Conservation (phyloP, 2,888 invertebrate species). For the Sipha maydis region DNA sequence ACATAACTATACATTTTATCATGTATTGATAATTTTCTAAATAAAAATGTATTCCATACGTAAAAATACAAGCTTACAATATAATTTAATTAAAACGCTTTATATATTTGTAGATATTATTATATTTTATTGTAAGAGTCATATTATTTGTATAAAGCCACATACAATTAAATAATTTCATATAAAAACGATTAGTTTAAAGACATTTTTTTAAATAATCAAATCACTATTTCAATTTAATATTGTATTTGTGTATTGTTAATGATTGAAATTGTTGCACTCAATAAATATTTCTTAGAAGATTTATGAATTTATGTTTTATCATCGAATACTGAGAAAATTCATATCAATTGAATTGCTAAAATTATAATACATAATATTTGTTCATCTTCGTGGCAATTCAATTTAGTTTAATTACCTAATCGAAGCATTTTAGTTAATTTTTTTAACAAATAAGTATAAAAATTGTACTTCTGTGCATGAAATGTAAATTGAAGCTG, state of each 20-base stretch:
- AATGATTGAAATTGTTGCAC: background rate
- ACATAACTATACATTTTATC: too few species aligned
- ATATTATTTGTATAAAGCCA: background rate
- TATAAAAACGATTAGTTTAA: background rate
- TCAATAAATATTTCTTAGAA: slow-evolving; percentile 43
- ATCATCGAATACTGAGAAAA: slow-evolving; percentile 29
- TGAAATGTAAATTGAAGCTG: background rate
- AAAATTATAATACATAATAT: slow-evolving; percentile 15
- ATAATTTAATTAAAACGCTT: background rate
- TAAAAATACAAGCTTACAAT: background rate
- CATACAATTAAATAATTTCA: background rate
- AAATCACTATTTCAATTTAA: background rate
- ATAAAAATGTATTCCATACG: background rate
- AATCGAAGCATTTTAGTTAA: slow-evolving; percentile 8
- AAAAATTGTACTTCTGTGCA: background rate
- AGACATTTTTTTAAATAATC: background rate
- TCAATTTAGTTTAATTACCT: background rate
- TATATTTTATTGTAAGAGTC: background rate
- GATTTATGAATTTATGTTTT: background rate
- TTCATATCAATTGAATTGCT: slow-evolving; percentile 5
- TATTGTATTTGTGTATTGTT: background rate
- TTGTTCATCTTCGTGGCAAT: background rate
- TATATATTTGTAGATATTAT: background rate
- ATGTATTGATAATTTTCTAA: background rate
- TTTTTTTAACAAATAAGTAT: background rate